These are phyloP conservation scores for Vimba vimba DNA, from an alignment of 2,113 vertebrate genomes.

Conservation along the genomic window DNA sequence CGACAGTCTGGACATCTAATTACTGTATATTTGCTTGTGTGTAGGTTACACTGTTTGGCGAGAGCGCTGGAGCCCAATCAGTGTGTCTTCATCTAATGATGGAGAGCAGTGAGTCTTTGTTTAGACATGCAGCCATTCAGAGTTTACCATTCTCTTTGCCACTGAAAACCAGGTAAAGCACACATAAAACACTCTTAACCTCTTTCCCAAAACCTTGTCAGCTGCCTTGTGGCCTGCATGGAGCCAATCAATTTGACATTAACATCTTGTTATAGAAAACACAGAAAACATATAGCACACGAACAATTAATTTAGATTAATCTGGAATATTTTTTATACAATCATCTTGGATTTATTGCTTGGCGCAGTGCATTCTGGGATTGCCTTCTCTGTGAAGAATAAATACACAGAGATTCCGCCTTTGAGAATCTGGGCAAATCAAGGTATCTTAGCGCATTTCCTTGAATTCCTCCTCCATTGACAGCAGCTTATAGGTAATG, in stretches of 20 bases:
- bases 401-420: not conserved
- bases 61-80: constrained; percentile 79
- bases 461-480: not conserved
- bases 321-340: not conserved
- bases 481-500: no score
- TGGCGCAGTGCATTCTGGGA: not conserved
- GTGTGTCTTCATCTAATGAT: constrained; percentile 78
- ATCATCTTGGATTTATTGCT: not conserved
- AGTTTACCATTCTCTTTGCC: constrained; percentile 78
- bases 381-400: not conserved
- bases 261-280: not conserved
- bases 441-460: not conserved
- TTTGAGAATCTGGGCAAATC: not conserved
- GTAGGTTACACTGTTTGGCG: constrained; percentile 79
- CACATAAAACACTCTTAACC: not conserved
- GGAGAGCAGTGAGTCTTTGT: constrained; percentile 73
- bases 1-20: not conserved
- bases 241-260: not conserved
- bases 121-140: constrained; percentile 73
- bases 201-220: not conserved
- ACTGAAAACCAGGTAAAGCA: constrained; percentile 73
- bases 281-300: not conserved
- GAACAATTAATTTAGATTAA: not conserved
- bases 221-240: not conserved
- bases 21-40: constrained; percentile 6